Evolutionary conservation across 2,797 vertebrate species (phyloP), one percentile per base, ranked within the genome.

Genomic region (Tenualosa thibaudeaui): DNA sequence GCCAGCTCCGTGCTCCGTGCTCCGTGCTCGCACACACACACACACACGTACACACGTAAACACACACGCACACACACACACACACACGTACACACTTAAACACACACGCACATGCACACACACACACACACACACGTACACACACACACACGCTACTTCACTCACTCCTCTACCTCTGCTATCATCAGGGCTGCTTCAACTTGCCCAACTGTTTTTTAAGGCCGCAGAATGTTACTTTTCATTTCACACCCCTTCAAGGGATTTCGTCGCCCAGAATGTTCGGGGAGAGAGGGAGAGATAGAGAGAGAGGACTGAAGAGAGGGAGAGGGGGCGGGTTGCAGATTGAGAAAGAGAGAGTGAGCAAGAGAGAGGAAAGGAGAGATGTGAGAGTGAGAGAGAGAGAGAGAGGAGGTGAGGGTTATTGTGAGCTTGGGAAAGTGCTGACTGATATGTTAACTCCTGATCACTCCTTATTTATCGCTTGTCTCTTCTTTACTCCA

Each of bases 341-440:
- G 60, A 78, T 4, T 26, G 81, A 62, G 19, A 60, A 51, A 49
- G 83, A 65, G 56, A 62, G 84, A 75, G 53, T n/a, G 31, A 53
- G 40, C 19, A 50, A 78, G 43, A 43, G 56, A 68, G 51, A 31
- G 1, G 31, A 31, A 31, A 0, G 31, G 31, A 31, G 31, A 31
- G 31, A 31, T 31, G 31, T 0, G 31, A 31, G 31, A 1, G 1
- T 31, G 1, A 31, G 1, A 75, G 81, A 86, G 24, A 68, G 83
- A 85, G 56, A 68, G 37, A 9, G 81, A 81, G 62, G 62, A 53
- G 84, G 84, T 51, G 40, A 7, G 82, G 12, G 46, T 51, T 37
- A 91, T 88, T 90, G 84, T 43, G 68, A 75, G 37, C 31, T 43
- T 13, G 68, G 31, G 31, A 75, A 75, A 75, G 37, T 31, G 15